Base-by-base conservation (phyloP, 2,113 vertebrate species). In the Cottus gobio region DNA sequence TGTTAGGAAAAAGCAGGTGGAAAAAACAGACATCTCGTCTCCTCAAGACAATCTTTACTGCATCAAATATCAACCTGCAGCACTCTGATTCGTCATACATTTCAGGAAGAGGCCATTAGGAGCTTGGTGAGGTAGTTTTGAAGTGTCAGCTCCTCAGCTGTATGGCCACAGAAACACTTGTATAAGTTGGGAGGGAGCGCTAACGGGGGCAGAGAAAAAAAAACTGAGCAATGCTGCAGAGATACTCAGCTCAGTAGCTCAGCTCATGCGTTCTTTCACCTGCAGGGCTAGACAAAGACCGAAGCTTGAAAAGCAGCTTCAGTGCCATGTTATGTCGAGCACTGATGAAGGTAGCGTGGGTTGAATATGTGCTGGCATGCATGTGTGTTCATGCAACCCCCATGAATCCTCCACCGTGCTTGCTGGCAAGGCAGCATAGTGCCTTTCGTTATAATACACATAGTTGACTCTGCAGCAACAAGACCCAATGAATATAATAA, bases 381-480 rank as follows among this genome's bases (percentile, higher is more conserved):
- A 26, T 54, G 54, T 65, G 22, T 24, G 64, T 68, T 71, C 44
- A 69, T 71, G 75, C 62, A 58, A 66, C 26, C 39, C 10, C 57
- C 30, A 36, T 56, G 68, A 69, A 84, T 80, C 52, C 75, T 61
- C 28, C 39, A 58, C 28, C 48, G 58, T 39, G 66, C 36, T 63
- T 61, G 72, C 61, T 71, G 83, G 75, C 10, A n/a, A 74, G 30
- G 81, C 85, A 85, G 72, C 76, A 83, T 75, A 80, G 77, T 71
- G 60, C 63, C 52, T 86, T 84, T 77, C 87, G 89, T 92, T 75
- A 89, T 82, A 86, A 80, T 73, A 74, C 82, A 83, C 87, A 79
- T 87, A 30, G 82, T 85, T 91, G 92, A 90, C 91, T 93, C 76
- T 86, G 92, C 90, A 86, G 89, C 86, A 93, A 92, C 81, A 85